Percentiles rank a stretch among this genome's conserved stretches.
Evolutionary conservation across 2,797 vertebrate species (phyloP).

Genomic region (Babyrousa celebensis): DNA sequence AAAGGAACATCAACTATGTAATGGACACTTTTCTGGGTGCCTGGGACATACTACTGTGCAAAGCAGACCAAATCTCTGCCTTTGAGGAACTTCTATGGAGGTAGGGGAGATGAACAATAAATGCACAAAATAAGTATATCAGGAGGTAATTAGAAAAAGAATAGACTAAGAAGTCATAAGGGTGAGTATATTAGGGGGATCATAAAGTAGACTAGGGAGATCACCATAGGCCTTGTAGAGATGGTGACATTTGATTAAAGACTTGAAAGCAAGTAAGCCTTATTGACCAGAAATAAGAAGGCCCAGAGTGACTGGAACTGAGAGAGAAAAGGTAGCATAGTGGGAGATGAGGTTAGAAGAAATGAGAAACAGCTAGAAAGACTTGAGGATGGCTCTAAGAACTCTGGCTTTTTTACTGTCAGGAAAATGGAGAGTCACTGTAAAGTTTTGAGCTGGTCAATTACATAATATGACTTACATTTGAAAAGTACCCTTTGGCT

Average conservation of each 20-base stretch:
- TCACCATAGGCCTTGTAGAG: neutral
- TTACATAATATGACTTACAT: neutral
- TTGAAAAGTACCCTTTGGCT: slow-evolving; percentile 28
- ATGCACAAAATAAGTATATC: neutral
- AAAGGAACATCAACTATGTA: neutral
- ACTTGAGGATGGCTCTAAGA: neutral
- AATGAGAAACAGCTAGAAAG: neutral
- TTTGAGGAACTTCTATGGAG: slow-evolving; percentile 4
- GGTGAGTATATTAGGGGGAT: neutral
- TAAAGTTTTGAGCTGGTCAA: neutral
- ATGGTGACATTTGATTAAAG: neutral
- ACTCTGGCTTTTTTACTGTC: neutral
- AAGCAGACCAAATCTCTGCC: neutral
- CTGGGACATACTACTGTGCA: slow-evolving; percentile 1
- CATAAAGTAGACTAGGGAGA: neutral
- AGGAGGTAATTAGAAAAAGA: neutral
- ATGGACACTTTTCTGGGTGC: neutral
- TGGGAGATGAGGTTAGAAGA: neutral
- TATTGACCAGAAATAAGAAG: neutral
- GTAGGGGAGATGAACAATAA: neutral
- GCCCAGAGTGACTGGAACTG: neutral
- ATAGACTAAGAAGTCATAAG: neutral
- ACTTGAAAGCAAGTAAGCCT: neutral
- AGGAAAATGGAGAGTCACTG: slow-evolving; percentile 16
- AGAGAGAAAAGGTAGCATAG: neutral